Evolutionary conservation across 30 jellyfish, hydroid and myxozoan species (phyloP).

Genomic region (Turritopsis dohrnii): DNA sequence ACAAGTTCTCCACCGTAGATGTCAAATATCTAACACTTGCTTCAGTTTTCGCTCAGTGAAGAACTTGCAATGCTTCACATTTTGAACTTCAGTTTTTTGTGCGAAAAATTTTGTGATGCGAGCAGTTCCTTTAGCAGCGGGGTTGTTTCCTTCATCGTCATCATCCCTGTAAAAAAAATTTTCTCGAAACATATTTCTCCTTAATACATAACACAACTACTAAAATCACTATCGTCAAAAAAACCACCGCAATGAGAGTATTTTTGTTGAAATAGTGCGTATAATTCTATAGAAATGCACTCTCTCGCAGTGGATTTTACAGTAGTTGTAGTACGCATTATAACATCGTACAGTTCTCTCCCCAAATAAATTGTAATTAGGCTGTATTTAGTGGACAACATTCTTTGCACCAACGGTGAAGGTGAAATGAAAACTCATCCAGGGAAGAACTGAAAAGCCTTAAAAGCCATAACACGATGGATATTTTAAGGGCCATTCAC

Average conservation of each 20-base stretch:
- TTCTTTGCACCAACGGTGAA: too few relatives aligned
- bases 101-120: slow-evolving; percentile 79
- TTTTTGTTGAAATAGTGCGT: too few relatives aligned
- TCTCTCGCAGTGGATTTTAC: too few relatives aligned
- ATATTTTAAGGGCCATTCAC: too few relatives aligned
- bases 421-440: too few relatives aligned
- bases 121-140: slow-evolving; percentile 50
- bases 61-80: slow-evolving; percentile 45
- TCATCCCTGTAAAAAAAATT: not conserved
- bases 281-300: too few relatives aligned
- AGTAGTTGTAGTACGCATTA: too few relatives aligned
- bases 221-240: not conserved
- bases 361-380: too few relatives aligned
- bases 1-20: not conserved
- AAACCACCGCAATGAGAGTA: not conserved
- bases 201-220: not conserved
- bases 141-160: slow-evolving; percentile 73
- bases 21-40: slow-evolving; percentile 44
- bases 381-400: too few relatives aligned
- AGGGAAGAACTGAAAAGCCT: too few relatives aligned
- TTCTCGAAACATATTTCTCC: not conserved
- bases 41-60: slow-evolving; percentile 70
- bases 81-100: slow-evolving; percentile 23
- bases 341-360: too few relatives aligned
- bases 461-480: too few relatives aligned